Conservation (phyloP, 2,888 invertebrate genomes). For the Ectemnius cavifrons region DNA sequence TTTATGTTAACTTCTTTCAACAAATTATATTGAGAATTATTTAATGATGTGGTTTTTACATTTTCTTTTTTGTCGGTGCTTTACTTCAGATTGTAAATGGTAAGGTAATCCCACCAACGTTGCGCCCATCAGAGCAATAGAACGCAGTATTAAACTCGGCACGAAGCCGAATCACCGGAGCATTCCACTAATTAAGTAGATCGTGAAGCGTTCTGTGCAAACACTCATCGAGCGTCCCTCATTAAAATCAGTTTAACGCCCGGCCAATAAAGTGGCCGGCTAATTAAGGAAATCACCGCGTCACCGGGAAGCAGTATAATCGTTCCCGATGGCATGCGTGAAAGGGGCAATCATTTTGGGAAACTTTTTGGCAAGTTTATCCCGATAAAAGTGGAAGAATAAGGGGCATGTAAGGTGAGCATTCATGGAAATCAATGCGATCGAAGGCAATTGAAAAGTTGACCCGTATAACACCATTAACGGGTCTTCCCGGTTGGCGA, state of each 20-base stretch:
- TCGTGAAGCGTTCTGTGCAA: background rate
- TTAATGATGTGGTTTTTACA: no score
- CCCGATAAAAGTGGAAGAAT: background rate
- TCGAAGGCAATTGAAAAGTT: background rate
- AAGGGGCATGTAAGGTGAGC: background rate
- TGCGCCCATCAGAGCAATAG: no score
- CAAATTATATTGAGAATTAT: no score
- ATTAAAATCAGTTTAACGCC: slow-evolving; percentile 1
- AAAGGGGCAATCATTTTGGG: no score
- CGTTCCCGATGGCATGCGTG: no score
- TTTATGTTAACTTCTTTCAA: no score
- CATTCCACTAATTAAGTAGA: background rate
- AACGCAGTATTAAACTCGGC: no score
- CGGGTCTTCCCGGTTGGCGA: background rate
- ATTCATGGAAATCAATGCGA: background rate
- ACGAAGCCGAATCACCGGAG: no score
- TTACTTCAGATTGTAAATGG: no score
- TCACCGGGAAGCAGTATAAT: no score
- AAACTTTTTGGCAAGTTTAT: background rate
- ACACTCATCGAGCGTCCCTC: background rate
- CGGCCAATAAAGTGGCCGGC: background rate
- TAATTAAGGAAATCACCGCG: slow-evolving; percentile 1
- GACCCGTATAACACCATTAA: background rate
- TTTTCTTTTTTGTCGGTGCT: no score
- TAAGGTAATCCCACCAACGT: no score